Evolutionary conservation across 1,140 invertebrate genomes (phyloP).

Genomic region (Stenopsyche tienmushanensis): DNA sequence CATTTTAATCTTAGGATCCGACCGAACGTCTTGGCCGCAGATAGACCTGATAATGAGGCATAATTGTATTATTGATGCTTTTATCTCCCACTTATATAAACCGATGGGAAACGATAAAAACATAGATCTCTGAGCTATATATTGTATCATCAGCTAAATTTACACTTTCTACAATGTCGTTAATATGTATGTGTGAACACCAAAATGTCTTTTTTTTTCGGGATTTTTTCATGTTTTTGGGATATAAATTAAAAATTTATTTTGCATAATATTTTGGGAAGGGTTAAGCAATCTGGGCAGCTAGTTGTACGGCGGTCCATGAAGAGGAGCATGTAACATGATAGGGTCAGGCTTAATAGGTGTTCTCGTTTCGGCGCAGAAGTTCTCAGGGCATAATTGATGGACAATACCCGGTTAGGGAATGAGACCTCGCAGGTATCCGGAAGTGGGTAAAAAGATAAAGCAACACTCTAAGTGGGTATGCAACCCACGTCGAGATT

Average conservation of each 20-base stretch:
- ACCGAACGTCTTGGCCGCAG: no score
- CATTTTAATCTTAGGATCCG: no score
- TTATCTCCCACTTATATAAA: no score
- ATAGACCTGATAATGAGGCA: no score
- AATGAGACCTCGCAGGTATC: neutral
- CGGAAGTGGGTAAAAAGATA: neutral
- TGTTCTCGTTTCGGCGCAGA: neutral
- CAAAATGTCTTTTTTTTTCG: neutral
- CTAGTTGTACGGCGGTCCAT: neutral
- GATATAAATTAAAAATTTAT: neutral
- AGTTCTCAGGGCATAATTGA: no score
- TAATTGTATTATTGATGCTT: no score
- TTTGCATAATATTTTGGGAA: neutral
- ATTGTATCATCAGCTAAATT: no score
- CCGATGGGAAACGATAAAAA: no score
- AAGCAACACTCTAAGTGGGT: slow-evolving; percentile 4
- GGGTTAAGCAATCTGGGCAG: neutral
- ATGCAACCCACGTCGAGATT: slow-evolving; percentile 37
- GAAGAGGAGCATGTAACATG: neutral
- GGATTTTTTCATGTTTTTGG: neutral
- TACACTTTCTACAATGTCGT: no score
- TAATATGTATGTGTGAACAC: no score
- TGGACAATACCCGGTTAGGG: neutral
- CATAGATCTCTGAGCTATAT: no score
- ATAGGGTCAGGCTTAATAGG: neutral